Conservation (phyloP, 1,140 invertebrate genomes). For the Drosophila nasuta region DNA sequence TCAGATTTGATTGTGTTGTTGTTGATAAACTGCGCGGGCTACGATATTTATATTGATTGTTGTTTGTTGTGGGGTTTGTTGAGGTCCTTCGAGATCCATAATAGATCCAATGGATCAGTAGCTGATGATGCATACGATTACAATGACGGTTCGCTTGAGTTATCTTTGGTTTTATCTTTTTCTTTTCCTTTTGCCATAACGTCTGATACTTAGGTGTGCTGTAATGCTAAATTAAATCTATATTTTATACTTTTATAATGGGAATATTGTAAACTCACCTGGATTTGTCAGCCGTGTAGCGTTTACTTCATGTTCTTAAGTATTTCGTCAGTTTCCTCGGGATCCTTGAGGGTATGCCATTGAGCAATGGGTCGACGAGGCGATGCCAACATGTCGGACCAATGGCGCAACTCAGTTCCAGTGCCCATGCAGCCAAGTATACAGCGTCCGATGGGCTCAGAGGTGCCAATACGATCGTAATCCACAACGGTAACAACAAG, state of each 20-base stretch:
- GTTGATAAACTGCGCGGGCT: conserved; percentile 52
- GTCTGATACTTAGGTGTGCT: conserved; percentile 36
- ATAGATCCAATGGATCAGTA: conserved; percentile 27
- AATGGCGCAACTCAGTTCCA: conserved; percentile 99
- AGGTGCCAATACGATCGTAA: conserved; percentile 99
- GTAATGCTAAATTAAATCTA: conserved; percentile 1
- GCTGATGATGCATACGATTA: conserved; percentile 73
- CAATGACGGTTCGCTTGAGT: conserved; percentile 70
- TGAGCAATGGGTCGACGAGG: conserved; percentile 99
- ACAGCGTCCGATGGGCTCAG: conserved; percentile 99
- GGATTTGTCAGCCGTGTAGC: conserved; percentile 61
- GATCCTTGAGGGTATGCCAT: conserved; percentile 99
- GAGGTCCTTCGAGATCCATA: conserved; percentile 59
- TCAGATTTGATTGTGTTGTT: conserved; percentile 19
- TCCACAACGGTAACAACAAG: conserved; percentile 99
- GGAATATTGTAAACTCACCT: conserved; percentile 35
- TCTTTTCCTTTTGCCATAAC: conserved; percentile 12
- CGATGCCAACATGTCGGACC: conserved; percentile 99
- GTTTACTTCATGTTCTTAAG: conserved; percentile 84
- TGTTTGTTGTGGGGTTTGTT: conserved; percentile 51
- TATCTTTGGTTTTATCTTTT: conserved; percentile 65
- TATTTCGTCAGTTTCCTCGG: conserved; percentile 93
- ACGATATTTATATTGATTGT: conserved; percentile 76
- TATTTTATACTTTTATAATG: too few relatives aligned
- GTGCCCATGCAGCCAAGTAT: conserved; percentile 98